A percentile compares a stretch with the other conserved stretches of the same genome.
Conservation (phyloP, 2,888 invertebrate species). For the Lycaena phlaeas region DNA sequence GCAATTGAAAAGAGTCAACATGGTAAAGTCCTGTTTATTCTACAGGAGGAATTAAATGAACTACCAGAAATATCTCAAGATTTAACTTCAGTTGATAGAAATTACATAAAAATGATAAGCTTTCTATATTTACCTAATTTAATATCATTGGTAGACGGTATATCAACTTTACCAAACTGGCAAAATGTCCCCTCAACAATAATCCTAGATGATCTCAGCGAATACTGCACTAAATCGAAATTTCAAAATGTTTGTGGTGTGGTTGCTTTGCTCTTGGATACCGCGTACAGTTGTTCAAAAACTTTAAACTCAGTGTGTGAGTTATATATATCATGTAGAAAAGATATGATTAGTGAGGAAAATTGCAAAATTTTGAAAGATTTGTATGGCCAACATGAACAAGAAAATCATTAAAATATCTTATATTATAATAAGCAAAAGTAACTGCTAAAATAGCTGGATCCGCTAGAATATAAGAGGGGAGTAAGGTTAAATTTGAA, state of each 20-base stretch:
- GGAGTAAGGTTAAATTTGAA: too few species aligned
- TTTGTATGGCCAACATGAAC: conserved; percentile 28
- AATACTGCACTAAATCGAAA: conserved; percentile 35
- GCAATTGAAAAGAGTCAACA: conserved; percentile 37
- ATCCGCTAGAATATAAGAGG: too few species aligned
- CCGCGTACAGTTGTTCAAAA: conserved; percentile 35
- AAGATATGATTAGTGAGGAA: conserved; percentile 32
- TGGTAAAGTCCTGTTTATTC: conserved; percentile 56
- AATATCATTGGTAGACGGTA: conserved; percentile 43
- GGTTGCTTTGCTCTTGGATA: conserved; percentile 42
- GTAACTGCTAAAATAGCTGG: too few species aligned
- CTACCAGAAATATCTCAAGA: conserved; percentile 55
- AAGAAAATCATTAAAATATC: too few species aligned
- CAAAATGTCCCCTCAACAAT: conserved; percentile 47
- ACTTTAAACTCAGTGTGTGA: conserved; percentile 29
- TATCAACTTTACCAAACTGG: conserved; percentile 48
- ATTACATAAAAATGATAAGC: conserved; percentile 60
- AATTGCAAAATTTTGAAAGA: conserved; percentile 39
- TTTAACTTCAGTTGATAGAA: conserved; percentile 35
- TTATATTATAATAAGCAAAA: too few species aligned
- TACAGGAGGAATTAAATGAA: conserved; percentile 47
- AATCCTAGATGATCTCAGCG: conserved; percentile 48
- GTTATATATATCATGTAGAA: conserved; percentile 38
- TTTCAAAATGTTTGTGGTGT: conserved; percentile 49
- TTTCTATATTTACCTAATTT: conserved; percentile 49